Evolutionary conservation across 2,797 vertebrate genomes (phyloP), one percentile per base, ranked within the genome.

Genomic region (Melopsittacus undulatus): DNA sequence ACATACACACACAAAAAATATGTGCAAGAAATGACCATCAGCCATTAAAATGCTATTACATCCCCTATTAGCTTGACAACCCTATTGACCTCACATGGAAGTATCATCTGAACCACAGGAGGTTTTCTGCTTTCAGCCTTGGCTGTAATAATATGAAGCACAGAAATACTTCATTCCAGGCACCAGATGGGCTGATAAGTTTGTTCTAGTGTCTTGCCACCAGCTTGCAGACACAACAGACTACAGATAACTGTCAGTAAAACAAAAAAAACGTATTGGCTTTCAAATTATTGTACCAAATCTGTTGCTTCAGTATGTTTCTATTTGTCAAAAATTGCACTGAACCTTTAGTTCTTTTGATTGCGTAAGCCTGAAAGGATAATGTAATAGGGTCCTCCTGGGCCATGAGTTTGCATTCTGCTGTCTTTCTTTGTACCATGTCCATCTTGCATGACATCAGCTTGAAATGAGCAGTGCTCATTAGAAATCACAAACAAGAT

Each of bases 141-240:
- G 36, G 23, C 49, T 88, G 14, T 67, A 90, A 73, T 67, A 88
- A 57, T 34, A 61, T 8, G 51, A 86, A 86, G 27, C 52, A 93
- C 16, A 83, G 46, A 95, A 94, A 73, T 75, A 59, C 23, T 88
- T 90, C 23, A 52, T 90, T 96, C 45, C 67, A 95, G 56, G 92
- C 92, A 95, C 73, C 94, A 97, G 92, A 96, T 94, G 95, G 94
- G 43, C 85, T 92, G 80, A 46, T 83, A 86, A 94, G 79, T 96
- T 96, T 95, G 73, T 90, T 96, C 95, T 90, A 88, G 77, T 96
- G 89, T 92, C 95, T 94, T 94, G 70, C 83, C 85, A 96, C 80
- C 87, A 94, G 83, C 77, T 94, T 92, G 87, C 77, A 92, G 95
- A 95, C 89, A 88, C 73, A 96, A 94, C 92, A 94, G 91, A 92